phyloP scores from a whole-genome alignment of 2,888 invertebrate genomes.

The Andrena praecox region DNA sequence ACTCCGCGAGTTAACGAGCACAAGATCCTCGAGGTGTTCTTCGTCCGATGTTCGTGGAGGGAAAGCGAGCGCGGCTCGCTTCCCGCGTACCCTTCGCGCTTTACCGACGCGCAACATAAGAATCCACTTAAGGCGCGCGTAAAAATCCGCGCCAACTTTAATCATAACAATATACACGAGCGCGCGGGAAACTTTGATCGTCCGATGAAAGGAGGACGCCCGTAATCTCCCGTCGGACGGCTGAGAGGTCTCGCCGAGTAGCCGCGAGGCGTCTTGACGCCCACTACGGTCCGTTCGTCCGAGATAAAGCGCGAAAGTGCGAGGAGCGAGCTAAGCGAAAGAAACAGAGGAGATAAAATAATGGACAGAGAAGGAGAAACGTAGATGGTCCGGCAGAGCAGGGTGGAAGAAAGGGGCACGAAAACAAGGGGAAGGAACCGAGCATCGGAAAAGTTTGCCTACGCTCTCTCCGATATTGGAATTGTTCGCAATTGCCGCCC shows the following conservation, averaged over 20 bases:
- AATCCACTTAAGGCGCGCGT: conserved; percentile 57
- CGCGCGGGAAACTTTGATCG: conserved; percentile 56
- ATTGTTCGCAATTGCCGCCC: conserved; percentile 46
- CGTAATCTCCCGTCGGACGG: conserved; percentile 44
- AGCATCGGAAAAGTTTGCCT: conserved; percentile 41
- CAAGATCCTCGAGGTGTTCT: background rate
- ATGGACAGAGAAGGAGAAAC: background rate
- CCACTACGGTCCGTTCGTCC: conserved; percentile 9
- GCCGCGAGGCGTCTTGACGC: conserved; percentile 36
- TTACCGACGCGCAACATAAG: conserved; percentile 50
- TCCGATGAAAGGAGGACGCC: conserved; percentile 51
- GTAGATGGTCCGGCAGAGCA: background rate
- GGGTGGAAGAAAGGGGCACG: background rate
- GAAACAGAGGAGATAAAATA: background rate
- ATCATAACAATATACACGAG: conserved; percentile 57
- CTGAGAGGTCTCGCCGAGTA: conserved; percentile 24
- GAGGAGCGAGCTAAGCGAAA: background rate
- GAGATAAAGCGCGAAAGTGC: background rate
- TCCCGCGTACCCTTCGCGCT: background rate
- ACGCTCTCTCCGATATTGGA: conserved; percentile 44
- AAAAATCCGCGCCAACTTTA: conserved; percentile 57
- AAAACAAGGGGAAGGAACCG: conserved; percentile 23
- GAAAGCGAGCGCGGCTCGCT: background rate
- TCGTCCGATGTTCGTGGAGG: background rate
- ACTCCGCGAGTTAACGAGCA: background rate